Evolutionary conservation across 2,888 invertebrate species (phyloP), one percentile per base, ranked within the genome.

Genomic region (Campoplex nolae): DNA sequence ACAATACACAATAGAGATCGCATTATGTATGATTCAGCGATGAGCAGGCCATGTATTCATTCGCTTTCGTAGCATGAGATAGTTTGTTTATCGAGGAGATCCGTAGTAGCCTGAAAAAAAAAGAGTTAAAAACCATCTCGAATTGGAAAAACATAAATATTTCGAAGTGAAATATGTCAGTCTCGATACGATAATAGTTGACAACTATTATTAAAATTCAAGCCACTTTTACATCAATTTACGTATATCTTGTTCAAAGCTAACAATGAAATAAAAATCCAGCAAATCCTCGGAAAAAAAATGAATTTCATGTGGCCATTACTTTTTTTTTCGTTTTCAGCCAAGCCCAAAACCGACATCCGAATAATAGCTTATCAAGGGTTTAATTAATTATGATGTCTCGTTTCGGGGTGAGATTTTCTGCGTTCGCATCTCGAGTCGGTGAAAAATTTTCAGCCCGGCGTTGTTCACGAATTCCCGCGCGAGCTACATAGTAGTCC

Each of bases 381-480:
- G 67, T 89, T 90, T 92, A 92, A 92, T 93, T 92, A 93, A 93
- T 92, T 90, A 92, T 80, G 86, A 76, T 74, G 73, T 88, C 70
- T 71, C 90, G 90, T 89, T 89, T 89, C 85, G 76, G 90, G 89
- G 83, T 86, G 89, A 87, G 75, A 68, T 54, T 87, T 68, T 42
- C 76, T 18, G 62, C 23, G 68, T 78, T 82, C 56, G 51, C 88
- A 86, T 78, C 70, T 58, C 81, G 89, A 84, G 87, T 81, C 51
- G 79, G 82, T 62, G 82, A 62, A 88, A 89, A 89, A 88, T 81
- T 90, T 91, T 73, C 77, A 75, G 54, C 75, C 35, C 67, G 70
- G 28, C 67, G 23, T 38, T 67, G 38, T 78, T 78, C 73, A 58
- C 68, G 80, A 70, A 76, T 78, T 56, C 85, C 67, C 79, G 77